phyloP scores from a whole-genome alignment of 64 coral and sea anemone genomes.

The Montipora efflorescens region DNA sequence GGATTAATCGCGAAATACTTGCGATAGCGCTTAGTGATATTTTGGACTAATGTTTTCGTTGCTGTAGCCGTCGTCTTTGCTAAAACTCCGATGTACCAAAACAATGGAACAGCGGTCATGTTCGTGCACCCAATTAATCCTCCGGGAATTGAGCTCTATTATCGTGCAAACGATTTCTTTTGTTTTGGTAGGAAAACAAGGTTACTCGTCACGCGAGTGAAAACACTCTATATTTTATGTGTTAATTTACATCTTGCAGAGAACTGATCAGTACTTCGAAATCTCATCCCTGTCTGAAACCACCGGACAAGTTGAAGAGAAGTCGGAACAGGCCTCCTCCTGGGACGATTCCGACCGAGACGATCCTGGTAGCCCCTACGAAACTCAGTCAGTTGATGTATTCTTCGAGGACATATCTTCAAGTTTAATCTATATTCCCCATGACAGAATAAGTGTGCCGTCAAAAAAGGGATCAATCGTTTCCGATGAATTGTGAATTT shows the following conservation, averaged over 20 bases:
- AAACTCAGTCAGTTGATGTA: neutral
- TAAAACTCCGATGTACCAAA: too few species aligned
- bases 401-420: conserved; percentile 52
- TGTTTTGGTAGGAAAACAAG: too few species aligned
- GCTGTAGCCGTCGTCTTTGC: too few species aligned
- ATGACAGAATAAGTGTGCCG: neutral
- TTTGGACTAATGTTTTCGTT: too few species aligned
- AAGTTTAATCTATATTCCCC: conserved; percentile 22
- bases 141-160: too few species aligned
- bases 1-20: too few species aligned
- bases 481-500: neutral
- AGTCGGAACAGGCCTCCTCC: neutral
- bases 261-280: neutral
- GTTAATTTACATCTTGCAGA: neutral
- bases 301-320: neutral
- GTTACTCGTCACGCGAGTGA: neutral
- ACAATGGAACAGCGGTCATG: too few species aligned
- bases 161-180: too few species aligned
- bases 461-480: neutral
- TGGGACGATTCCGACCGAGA: neutral
- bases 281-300: neutral
- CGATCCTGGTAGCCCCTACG: neutral
- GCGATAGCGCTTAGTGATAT: too few species aligned
- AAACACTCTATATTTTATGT: neutral
- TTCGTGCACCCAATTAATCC: too few species aligned